These are phyloP conservation scores for Hypanus sabinus DNA, from an alignment of 2,113 vertebrate species.

Conservation along the genomic window DNA sequence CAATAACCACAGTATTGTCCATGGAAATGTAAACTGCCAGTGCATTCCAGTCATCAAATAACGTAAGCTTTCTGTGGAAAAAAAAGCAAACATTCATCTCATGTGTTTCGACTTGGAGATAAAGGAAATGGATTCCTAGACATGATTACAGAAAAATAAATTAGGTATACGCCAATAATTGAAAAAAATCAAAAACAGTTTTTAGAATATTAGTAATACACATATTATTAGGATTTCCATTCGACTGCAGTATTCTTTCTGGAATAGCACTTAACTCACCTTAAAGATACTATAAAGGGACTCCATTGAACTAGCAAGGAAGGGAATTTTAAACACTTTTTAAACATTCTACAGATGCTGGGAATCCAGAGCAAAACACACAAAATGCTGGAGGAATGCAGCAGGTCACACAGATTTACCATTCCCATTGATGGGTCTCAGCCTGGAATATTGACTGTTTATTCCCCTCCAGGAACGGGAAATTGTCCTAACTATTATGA, in stretches of 20 bases:
- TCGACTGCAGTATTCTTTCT: neutral
- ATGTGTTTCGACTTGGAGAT: neutral
- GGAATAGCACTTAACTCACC: neutral
- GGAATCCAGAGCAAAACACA: no score
- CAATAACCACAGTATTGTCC: slow-evolving; percentile 75
- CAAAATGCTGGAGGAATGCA: no score
- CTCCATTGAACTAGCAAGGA: neutral
- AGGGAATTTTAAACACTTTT: neutral
- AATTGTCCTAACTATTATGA: no score
- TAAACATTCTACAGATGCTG: no score
- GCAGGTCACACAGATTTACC: no score
- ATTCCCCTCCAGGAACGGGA: neutral
- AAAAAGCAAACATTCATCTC: slow-evolving; percentile 27
- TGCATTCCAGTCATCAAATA: slow-evolving; percentile 75
- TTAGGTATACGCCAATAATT: neutral
- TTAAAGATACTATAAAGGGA: neutral
- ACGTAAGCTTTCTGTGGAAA: slow-evolving; percentile 66
- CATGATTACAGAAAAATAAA: neutral
- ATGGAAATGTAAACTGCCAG: slow-evolving; percentile 73
- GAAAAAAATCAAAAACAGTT: neutral
- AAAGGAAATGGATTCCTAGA: neutral
- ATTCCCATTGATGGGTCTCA: no score
- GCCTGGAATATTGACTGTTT: no score
- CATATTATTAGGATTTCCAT: neutral
- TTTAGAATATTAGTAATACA: neutral